These are phyloP conservation scores for Linnaemya tessellans DNA, from an alignment of 2,888 invertebrate species.

Conservation along the genomic window DNA sequence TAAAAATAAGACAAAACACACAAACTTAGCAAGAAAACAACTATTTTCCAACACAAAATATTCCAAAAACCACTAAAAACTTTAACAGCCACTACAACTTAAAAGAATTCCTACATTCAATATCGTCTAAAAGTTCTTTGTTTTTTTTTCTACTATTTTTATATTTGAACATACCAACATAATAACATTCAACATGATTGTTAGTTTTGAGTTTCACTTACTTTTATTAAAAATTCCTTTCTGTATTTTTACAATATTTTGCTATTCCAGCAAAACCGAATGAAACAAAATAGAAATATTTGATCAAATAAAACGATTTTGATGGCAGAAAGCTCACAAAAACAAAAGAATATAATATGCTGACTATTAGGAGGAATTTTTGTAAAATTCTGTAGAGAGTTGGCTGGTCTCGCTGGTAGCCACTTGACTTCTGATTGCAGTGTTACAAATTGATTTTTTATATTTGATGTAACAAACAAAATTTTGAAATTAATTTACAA, in stretches of 20 bases:
- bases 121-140: slow-evolving; percentile 15
- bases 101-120: slow-evolving; percentile 34
- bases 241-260: not conserved
- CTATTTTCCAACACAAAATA: slow-evolving; percentile 51
- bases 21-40: slow-evolving; percentile 41
- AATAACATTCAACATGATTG: slow-evolving; percentile 30
- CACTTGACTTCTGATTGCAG: slow-evolving; percentile 12
- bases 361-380: slow-evolving; percentile 12
- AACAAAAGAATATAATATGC: not conserved
- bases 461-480: not conserved
- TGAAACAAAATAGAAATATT: not conserved
- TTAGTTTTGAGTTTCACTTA: slow-evolving; percentile 68
- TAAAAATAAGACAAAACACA: not conserved
- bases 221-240: slow-evolving; percentile 71
- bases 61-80: slow-evolving; percentile 60
- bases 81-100: slow-evolving; percentile 45
- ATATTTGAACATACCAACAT: not conserved
- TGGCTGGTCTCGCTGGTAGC: not conserved
- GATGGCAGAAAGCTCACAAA: not conserved
- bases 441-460: slow-evolving; percentile 39
- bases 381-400: slow-evolving; percentile 7
- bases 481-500: not conserved
- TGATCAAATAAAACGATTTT: slow-evolving; percentile 4
- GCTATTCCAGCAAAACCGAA: not conserved
- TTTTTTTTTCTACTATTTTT: not conserved